Base-by-base conservation (phyloP, 2,113 vertebrate species). In the Lepus americanus region DNA sequence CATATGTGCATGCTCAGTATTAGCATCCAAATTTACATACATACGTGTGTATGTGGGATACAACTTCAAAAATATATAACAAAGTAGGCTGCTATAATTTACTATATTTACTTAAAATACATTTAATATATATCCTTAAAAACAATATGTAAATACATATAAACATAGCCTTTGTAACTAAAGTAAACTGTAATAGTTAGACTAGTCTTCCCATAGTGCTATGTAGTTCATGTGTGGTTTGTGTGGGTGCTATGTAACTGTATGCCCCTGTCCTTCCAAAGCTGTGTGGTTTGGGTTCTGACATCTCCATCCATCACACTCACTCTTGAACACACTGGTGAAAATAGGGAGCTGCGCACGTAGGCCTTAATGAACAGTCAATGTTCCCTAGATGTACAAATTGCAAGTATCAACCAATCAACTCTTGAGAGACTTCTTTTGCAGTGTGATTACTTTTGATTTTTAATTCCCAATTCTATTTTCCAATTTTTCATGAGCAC, bases 391-490 rank as follows among this genome's bases (percentile, higher is more conserved):
- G 33, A 36, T n/a, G 14, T 5, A 55, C 4, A 6, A 9, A 85
- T 55, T 93, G 67, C 74, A 85, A 86, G 8, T 84, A 61, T 55
- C 44, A 83, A 76, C 66, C 1, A 22, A 73, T 87, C 33, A 64
- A 81, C 66, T 67, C 31, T 25, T 44, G 17, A 89, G 29, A 93
- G 12, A 2, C 0, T 29, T 90, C 3, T 72, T 90, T 44, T 44
- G 36, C 13, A 93, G 86, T n/a, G 49, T 77, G 25, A 79, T 83
- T 72, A 67, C 29, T 87, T 94, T 63, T 55, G 53, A 93, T 49
- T 89, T 87, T 91, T 63, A 85, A 29, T 44, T 89, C 89, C 73
- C 69, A 86, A 36, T 95, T 86, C 55, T 79, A 31, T 86, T 74
- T 78, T 76, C 70, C 39, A 39, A 67, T 85, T 89, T 94, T 91